Evolutionary conservation across 2,113 vertebrate species (phyloP).

Genomic region (Chaenogobius annularis): DNA sequence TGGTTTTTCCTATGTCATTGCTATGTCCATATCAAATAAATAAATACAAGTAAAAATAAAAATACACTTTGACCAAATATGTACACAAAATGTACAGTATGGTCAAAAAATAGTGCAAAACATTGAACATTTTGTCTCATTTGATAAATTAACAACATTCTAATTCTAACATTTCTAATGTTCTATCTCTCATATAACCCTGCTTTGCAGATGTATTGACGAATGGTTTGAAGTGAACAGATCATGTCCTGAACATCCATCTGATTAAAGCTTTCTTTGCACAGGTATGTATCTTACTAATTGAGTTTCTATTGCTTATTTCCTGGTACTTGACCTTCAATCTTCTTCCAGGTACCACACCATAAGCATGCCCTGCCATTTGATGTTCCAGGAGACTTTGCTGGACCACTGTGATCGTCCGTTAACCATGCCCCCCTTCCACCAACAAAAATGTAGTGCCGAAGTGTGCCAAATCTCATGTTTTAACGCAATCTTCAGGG

Average conservation of each 20-base stretch:
- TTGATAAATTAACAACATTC: too few relatives aligned
- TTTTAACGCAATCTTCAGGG: constrained; percentile 71
- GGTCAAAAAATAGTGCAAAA: too few relatives aligned
- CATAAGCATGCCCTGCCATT: constrained; percentile 20
- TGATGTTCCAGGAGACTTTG: constrained; percentile 37
- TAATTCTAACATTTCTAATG: too few relatives aligned
- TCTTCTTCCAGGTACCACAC: constrained; percentile 36
- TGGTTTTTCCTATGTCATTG: too few relatives aligned
- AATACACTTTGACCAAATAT: too few relatives aligned
- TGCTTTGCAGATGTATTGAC: constrained; percentile 87
- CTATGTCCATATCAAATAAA: too few relatives aligned
- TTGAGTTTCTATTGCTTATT: not conserved
- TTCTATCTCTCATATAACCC: not conserved
- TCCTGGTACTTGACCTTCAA: not conserved
- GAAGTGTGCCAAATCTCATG: constrained; percentile 72
- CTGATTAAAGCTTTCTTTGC: constrained; percentile 82
- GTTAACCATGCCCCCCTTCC: not conserved
- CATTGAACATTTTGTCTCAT: too few relatives aligned
- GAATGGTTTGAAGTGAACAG: constrained; percentile 98
- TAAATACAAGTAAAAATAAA: too few relatives aligned
- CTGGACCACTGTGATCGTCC: constrained; percentile 60
- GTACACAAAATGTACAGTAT: too few relatives aligned
- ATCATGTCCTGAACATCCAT: constrained; percentile 95
- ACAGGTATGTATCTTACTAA: constrained; percentile 58
- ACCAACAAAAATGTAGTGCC: constrained; percentile 55